Conservation (phyloP, 2,888 invertebrate genomes). For the Spilosoma lubricipeda region DNA sequence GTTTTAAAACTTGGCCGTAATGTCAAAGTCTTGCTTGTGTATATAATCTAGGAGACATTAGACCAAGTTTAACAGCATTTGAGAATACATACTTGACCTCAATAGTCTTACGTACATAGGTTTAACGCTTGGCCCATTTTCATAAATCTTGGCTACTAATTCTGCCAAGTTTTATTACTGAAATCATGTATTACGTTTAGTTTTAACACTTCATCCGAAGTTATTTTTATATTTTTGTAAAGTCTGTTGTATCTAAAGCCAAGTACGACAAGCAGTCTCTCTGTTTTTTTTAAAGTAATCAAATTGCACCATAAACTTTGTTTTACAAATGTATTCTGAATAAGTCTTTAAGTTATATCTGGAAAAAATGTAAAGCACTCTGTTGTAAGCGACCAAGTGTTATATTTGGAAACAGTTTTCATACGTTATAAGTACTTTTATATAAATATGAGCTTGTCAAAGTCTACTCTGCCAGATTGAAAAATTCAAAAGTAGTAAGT, state of each 20-base stretch:
- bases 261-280: neutral
- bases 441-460: too few relatives aligned
- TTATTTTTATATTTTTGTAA: neutral
- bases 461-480: too few relatives aligned
- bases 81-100: slow-evolving; percentile 9
- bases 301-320: neutral
- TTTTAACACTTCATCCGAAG: neutral
- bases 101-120: neutral
- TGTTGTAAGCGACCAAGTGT: neutral
- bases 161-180: slow-evolving; percentile 15
- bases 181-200: neutral
- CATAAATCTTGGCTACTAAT: slow-evolving; percentile 15
- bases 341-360: neutral
- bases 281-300: neutral
- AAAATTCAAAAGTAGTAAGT: too few relatives aligned
- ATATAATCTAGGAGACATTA: slow-evolving; percentile 16
- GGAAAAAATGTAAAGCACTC: neutral
- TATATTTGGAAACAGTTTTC: too few relatives aligned
- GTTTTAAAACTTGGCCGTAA: slow-evolving; percentile 32
- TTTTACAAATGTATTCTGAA: neutral
- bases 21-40: slow-evolving; percentile 4
- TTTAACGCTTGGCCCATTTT: neutral
- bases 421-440: too few relatives aligned
- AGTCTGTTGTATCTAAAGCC: neutral
- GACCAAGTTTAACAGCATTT: slow-evolving; percentile 16